Percentiles rank a stretch among this genome's conserved stretches.
These are phyloP conservation scores for Emys orbicularis DNA, from an alignment of 2,797 vertebrate genomes.

Conservation along the genomic window DNA sequence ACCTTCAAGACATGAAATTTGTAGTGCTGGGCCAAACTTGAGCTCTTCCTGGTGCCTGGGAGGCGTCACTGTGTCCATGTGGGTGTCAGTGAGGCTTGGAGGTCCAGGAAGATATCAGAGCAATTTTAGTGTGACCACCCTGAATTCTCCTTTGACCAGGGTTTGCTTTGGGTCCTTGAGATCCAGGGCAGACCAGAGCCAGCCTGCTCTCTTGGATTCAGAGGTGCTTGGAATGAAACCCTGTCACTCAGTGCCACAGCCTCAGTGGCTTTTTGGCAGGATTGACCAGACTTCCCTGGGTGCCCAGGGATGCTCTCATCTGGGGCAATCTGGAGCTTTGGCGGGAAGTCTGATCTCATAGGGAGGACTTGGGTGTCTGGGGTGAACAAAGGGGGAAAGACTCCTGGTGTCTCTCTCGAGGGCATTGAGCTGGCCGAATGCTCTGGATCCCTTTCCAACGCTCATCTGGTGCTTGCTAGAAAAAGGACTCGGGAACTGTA, in stretches of 20 bases:
- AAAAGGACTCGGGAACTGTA: neutral
- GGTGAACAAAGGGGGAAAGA: neutral
- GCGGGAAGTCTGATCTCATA: neutral
- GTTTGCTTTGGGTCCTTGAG: neutral
- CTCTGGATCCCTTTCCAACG: neutral
- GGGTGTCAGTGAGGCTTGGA: neutral
- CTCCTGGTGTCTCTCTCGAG: neutral
- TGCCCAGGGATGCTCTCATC: neutral
- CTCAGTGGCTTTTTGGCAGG: neutral
- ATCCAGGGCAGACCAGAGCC: neutral
- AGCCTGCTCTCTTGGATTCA: too few relatives aligned
- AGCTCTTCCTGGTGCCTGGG: neutral
- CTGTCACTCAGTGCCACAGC: too few relatives aligned
- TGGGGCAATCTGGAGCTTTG: neutral
- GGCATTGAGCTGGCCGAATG: neutral
- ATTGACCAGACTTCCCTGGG: neutral
- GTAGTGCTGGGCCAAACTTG: too few relatives aligned
- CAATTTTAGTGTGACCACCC: neutral
- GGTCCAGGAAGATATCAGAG: neutral
- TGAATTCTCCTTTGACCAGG: neutral
- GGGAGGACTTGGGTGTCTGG: too few relatives aligned
- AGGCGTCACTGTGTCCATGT: neutral
- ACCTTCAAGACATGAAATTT: neutral
- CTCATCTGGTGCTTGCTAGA: neutral
- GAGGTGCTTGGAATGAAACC: neutral